Conservation (phyloP, 1,140 invertebrate species). For the Sogatella furcifera region DNA sequence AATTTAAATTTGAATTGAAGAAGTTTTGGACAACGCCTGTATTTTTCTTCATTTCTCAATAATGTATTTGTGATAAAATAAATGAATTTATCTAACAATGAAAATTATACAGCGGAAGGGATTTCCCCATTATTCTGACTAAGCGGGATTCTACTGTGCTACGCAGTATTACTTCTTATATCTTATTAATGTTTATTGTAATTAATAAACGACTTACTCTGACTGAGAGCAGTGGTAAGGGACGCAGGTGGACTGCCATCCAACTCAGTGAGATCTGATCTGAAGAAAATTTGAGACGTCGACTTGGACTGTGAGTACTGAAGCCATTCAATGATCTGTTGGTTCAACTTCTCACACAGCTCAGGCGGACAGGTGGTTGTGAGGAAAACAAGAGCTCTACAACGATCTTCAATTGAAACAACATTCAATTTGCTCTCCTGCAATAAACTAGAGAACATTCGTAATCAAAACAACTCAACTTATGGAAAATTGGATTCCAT, state of each 20-base stretch:
- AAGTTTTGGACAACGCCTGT: no score
- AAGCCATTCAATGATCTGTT: neutral
- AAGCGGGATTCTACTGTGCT: no score
- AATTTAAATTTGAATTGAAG: no score
- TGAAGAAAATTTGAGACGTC: neutral
- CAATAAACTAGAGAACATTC: neutral
- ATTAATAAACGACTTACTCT: neutral
- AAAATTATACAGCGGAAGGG: no score
- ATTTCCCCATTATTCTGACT: no score
- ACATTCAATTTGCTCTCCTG: neutral
- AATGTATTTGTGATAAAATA: no score
- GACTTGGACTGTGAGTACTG: neutral
- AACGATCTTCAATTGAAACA: neutral
- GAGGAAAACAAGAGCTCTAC: neutral
- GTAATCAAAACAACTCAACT: neutral
- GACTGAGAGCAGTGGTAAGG: neutral
- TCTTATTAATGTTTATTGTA: no score
- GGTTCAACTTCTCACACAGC: neutral
- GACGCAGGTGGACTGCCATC: neutral
- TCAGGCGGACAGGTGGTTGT: neutral
- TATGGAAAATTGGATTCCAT: neutral
- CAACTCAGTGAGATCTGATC: neutral
- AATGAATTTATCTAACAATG: no score
- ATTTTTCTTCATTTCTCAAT: no score
- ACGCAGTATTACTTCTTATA: no score